Conservation (phyloP, 2,888 invertebrate species). For the Himalopsyche japonica region DNA sequence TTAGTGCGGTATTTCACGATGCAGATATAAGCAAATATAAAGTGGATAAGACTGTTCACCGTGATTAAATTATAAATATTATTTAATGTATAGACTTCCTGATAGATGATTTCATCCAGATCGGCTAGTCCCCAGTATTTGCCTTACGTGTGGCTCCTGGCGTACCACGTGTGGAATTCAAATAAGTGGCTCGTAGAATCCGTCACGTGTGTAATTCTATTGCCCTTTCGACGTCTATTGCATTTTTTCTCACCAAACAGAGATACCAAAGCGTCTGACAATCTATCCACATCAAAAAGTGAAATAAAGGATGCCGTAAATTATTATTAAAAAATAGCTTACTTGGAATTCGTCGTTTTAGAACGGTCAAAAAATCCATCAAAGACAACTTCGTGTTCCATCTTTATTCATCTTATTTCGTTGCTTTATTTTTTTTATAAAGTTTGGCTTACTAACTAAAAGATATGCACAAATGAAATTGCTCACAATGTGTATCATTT, state of each 20-base stretch:
- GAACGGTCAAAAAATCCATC: background rate
- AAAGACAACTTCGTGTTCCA: background rate
- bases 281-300: background rate
- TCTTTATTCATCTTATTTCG: too few relatives aligned
- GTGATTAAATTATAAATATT: too few relatives aligned
- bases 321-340: background rate
- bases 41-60: too few relatives aligned
- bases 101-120: background rate
- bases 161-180: slow-evolving; percentile 30
- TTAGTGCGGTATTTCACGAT: too few relatives aligned
- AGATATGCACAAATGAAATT: too few relatives aligned
- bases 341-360: background rate
- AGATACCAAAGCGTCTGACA: background rate
- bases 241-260: slow-evolving; percentile 17
- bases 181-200: slow-evolving; percentile 36
- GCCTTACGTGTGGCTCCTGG: background rate
- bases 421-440: too few relatives aligned
- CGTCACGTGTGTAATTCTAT: slow-evolving; percentile 36
- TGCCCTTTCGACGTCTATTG: slow-evolving; percentile 32
- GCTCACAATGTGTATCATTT: too few relatives aligned
- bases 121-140: background rate
- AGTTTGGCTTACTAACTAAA: too few relatives aligned
- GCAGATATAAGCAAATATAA: too few relatives aligned
- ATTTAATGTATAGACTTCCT: background rate
- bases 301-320: background rate